These are phyloP conservation scores for Sebastes fasciatus DNA, from an alignment of 2,113 vertebrate genomes.

Conservation along the genomic window DNA sequence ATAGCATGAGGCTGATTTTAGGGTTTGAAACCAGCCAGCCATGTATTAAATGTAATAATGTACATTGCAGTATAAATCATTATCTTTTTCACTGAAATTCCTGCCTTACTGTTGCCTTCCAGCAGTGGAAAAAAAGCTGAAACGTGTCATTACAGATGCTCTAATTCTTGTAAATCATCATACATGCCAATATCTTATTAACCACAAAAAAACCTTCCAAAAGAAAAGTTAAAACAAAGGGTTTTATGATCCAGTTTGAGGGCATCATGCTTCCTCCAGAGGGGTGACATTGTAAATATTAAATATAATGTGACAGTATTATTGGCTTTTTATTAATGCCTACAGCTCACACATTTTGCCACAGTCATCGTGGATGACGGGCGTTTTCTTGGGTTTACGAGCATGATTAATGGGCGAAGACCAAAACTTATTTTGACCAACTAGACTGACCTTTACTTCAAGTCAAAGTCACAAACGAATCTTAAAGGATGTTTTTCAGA, in stretches of 20 bases:
- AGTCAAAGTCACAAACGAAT: neutral
- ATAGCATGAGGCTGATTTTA: neutral
- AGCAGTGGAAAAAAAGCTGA: neutral
- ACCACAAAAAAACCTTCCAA: neutral
- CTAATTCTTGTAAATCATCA: neutral
- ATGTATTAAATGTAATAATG: neutral
- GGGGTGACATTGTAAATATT: constrained; percentile 12
- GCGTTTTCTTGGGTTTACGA: neutral
- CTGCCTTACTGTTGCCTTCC: neutral
- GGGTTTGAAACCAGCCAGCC: neutral
- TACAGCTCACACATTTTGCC: neutral
- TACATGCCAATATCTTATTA: neutral
- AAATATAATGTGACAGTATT: constrained; percentile 15
- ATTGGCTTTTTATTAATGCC: neutral
- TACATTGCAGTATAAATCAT: neutral
- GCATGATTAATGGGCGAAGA: neutral
- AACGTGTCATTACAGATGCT: neutral
- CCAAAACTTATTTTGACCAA: neutral
- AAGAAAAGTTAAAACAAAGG: neutral
- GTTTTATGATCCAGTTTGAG: constrained; percentile 7
- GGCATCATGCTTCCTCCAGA: constrained; percentile 1
- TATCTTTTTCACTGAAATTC: neutral
- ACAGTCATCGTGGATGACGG: neutral
- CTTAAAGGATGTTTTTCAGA: constrained; percentile 6
- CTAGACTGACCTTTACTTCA: neutral